Evolutionary conservation across 2,113 vertebrate species (phyloP).

Genomic region (Conger conger): DNA sequence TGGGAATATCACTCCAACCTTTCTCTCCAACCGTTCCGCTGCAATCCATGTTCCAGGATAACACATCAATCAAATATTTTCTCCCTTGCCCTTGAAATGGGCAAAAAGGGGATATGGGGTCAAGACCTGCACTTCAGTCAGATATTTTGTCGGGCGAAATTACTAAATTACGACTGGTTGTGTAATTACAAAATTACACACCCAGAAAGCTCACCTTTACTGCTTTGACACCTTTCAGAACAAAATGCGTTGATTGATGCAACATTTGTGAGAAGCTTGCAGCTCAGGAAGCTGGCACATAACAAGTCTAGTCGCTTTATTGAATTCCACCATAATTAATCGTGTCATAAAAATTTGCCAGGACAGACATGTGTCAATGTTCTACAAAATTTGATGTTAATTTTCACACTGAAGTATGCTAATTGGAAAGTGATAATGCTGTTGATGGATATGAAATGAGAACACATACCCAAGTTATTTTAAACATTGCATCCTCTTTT

Average conservation of each 20-base stretch:
- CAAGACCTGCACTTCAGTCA: neutral
- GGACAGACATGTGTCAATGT: neutral
- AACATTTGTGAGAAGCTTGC: neutral
- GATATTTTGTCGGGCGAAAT: neutral
- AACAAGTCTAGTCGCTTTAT: neutral
- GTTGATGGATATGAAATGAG: neutral
- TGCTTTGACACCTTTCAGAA: neutral
- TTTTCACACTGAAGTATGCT: neutral
- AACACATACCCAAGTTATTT: too few relatives aligned
- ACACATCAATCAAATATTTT: too few relatives aligned
- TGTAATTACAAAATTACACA: constrained; percentile 1
- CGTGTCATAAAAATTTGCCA: neutral
- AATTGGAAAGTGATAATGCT: neutral
- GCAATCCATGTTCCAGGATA: neutral
- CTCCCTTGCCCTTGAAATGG: too few relatives aligned
- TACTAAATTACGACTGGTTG: too few relatives aligned
- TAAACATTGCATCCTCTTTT: too few relatives aligned
- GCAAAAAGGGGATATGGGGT: neutral
- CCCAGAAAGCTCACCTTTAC: neutral
- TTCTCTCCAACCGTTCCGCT: constrained; percentile 10
- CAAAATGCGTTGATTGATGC: neutral
- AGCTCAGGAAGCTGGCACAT: neutral
- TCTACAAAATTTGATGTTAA: neutral
- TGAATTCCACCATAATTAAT: neutral
- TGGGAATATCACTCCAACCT: constrained; percentile 73